Base-by-base conservation (phyloP, 2,113 vertebrate species). In the Aegotheles bennettii region DNA sequence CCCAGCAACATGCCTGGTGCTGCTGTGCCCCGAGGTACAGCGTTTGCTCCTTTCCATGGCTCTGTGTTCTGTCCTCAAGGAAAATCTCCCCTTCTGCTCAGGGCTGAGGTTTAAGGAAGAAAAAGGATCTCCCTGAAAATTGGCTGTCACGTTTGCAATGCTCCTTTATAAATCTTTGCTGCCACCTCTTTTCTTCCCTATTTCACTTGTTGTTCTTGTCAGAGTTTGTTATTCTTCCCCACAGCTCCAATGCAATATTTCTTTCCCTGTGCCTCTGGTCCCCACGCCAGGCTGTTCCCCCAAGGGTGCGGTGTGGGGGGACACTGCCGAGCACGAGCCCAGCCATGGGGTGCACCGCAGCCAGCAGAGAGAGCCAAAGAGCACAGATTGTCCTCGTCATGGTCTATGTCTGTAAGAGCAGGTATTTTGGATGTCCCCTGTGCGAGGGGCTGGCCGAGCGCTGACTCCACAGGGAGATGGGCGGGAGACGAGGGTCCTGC, bases 311-410 rank as follows among this genome's bases (percentile, higher is more conserved):
- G 1, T 12, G 59, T 3, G 19, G 42, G 81, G 89, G 56, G 47
- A 80, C 63, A 23, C 9, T 0, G 13, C 13, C 3, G 51, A 65
- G 75, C 63, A 31, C 40, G 7, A 31, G 47, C 38, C 42, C 54
- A 3, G 78, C 48, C 7, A 4, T 3, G 93, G 89, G 94, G 79
- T 90, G 76, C 47, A 11, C 80, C 43, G 80, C 77, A 95, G 89
- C 95, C 94, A 95, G 95, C 96, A 96, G 96, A 97, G 94, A 94
- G 94, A 95, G 95, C 84, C 84, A 94, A 94, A 96, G 95, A 91
- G 93, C 95, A 6, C 73, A 3, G 65, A 92, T 90, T 82, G 87
- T 87, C 89, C 78, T 2, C 3, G 60, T 50, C 16, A 1, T 2
- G 36, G 33, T 5, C 65, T 13, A 1, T 8, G 14, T 11, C 25